A percentile compares a stretch with the other conserved stretches of the same genome.
phyloP scores from a whole-genome alignment of 2,113 vertebrate genomes.

The Ptychochromis oligacanthus region DNA sequence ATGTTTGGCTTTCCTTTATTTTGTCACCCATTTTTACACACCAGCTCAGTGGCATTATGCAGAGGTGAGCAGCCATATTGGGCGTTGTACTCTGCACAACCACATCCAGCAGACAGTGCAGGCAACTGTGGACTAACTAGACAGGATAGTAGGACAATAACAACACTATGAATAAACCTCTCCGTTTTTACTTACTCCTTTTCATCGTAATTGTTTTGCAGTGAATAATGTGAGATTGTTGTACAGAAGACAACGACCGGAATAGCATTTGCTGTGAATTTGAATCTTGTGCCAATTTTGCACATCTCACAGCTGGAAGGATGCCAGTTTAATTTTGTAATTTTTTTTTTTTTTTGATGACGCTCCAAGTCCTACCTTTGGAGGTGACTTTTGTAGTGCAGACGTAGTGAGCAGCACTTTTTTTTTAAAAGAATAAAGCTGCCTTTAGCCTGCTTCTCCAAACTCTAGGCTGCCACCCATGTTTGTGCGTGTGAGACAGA shows the following conservation, averaged over 20 bases:
- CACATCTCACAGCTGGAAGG: not conserved
- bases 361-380: not conserved
- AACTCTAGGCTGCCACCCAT: slow-evolving; percentile 12
- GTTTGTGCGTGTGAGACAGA: slow-evolving; percentile 22
- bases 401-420: not conserved
- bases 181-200: not conserved
- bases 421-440: slow-evolving; percentile 8
- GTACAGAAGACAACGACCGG: not conserved
- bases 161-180: not conserved
- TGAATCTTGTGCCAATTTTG: not conserved
- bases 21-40: not conserved
- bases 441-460: slow-evolving; percentile 3
- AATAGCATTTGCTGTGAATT: not conserved
- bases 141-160: not conserved
- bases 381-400: not conserved
- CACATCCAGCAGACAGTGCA: not conserved
- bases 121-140: not conserved
- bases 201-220: not conserved
- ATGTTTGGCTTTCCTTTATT: not conserved
- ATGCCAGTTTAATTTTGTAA: not conserved
- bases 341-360: no score
- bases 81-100: not conserved
- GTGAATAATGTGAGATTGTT: not conserved
- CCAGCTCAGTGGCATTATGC: not conserved
- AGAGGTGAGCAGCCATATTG: not conserved